phyloP scores from a whole-genome alignment of 1,140 invertebrate genomes.

The Calliphora vicina region DNA sequence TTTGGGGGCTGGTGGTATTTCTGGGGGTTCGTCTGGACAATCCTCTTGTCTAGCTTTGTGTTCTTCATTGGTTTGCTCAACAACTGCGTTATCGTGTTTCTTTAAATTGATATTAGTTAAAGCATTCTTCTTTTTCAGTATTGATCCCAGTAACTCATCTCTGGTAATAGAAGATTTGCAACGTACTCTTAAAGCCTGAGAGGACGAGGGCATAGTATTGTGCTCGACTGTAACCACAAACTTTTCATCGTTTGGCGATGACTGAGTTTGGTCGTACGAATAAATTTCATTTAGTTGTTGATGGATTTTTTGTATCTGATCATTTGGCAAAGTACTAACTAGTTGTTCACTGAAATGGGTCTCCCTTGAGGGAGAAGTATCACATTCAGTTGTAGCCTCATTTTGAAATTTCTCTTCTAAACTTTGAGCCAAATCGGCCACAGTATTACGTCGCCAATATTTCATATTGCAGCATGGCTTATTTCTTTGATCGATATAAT shows the following conservation, averaged over 20 bases:
- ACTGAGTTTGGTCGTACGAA: conserved; percentile 55
- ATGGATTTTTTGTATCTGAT: conserved; percentile 83
- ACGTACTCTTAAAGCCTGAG: conserved; percentile 70
- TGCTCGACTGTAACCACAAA: conserved; percentile 70
- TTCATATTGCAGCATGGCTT: conserved; percentile 66
- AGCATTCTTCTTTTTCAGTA: conserved; percentile 54
- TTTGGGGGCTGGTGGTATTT: conserved; percentile 43
- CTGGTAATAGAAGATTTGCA: conserved; percentile 70
- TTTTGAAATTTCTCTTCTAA: conserved; percentile 68
- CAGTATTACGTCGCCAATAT: conserved; percentile 83
- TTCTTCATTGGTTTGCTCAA: background rate
- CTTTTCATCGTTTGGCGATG: conserved; percentile 47
- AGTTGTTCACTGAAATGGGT: conserved; percentile 74
- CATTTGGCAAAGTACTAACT: conserved; percentile 84
- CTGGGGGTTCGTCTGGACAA: conserved; percentile 39
- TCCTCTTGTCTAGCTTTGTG: background rate
- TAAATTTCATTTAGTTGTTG: conserved; percentile 85
- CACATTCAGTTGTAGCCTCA: conserved; percentile 49
- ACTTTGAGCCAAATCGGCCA: conserved; percentile 76
- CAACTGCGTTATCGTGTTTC: background rate
- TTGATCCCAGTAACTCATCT: conserved; percentile 62
- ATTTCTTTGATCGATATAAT: conserved; percentile 32
- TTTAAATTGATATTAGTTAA: conserved; percentile 2
- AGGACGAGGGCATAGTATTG: conserved; percentile 60
- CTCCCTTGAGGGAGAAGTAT: conserved; percentile 36